These are phyloP conservation scores for Gandaritis pyraliata DNA, from an alignment of 2,888 invertebrate genomes.

Conservation along the genomic window DNA sequence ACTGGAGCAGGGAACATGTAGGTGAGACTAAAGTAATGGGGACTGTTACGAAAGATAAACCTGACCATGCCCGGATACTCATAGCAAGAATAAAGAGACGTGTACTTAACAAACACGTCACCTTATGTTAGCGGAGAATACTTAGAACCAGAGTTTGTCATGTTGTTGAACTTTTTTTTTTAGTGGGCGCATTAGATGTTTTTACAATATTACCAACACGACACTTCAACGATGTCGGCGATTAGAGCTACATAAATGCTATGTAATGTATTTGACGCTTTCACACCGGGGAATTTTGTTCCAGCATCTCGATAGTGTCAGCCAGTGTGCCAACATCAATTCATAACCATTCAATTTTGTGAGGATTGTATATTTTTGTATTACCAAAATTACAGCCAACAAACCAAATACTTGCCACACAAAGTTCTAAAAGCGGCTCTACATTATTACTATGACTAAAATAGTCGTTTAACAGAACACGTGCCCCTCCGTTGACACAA, in stretches of 20 bases:
- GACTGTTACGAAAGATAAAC: constrained; percentile 32
- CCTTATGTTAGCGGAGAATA: constrained; percentile 9
- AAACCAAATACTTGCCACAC: background rate
- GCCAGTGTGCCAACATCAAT: too few species aligned
- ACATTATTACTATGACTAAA: background rate
- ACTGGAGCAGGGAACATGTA: background rate
- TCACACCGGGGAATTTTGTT: too few species aligned
- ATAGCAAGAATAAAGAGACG: constrained; percentile 25
- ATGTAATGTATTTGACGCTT: too few species aligned
- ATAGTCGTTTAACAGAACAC: constrained; percentile 17
- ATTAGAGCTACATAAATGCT: too few species aligned
- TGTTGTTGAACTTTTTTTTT: too few species aligned
- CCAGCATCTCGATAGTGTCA: too few species aligned
- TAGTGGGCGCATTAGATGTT: too few species aligned
- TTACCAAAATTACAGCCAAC: too few species aligned
- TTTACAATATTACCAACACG: too few species aligned
- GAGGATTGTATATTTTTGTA: too few species aligned
- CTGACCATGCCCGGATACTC: constrained; percentile 15
- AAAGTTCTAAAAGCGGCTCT: background rate
- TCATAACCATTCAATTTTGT: too few species aligned
- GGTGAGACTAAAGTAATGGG: constrained; percentile 28
- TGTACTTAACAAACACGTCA: constrained; percentile 13
- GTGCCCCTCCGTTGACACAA: constrained; percentile 34
- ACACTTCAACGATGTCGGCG: too few species aligned
- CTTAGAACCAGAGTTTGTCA: background rate